Evolutionary conservation across 2,797 vertebrate species (phyloP).

Genomic region (Sebastolobus altivelis): DNA sequence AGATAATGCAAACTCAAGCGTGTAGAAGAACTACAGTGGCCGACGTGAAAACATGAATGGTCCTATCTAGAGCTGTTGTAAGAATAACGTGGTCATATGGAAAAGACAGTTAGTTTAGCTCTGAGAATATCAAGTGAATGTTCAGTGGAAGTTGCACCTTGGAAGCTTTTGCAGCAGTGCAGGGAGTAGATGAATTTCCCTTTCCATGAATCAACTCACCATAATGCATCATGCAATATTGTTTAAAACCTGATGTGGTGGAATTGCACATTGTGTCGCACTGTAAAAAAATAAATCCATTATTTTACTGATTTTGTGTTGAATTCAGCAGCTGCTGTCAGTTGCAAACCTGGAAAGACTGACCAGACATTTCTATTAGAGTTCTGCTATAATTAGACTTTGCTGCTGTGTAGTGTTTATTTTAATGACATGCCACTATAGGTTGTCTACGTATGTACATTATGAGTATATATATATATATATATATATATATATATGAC

Average conservation of each 20-base stretch:
- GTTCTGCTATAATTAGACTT: neutral
- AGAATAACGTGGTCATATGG: no score
- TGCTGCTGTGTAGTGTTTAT: slow-evolving; percentile 2
- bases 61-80: no score
- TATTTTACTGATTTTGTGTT: slow-evolving; percentile 8
- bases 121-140: no score
- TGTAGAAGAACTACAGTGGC: no score
- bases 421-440: neutral
- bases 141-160: neutral
- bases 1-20: no score
- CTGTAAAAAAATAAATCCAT: slow-evolving; percentile 1
- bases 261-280: neutral
- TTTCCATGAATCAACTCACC: neutral
- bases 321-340: neutral
- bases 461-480: neutral
- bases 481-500: neutral
- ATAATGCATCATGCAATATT: neutral
- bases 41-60: no score
- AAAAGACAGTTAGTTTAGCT: no score
- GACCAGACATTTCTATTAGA: neutral
- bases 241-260: neutral
- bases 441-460: neutral
- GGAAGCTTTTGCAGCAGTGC: neutral
- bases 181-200: neutral
- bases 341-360: neutral